phyloP scores from a whole-genome alignment of 2,113 vertebrate genomes.

The Rattus norvegicus region GRCr8 NC_086024.1:104495501-104496000 shows the following conservation, averaged over 20 bases:
- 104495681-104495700: not conserved
- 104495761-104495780: slow-evolving; percentile 53
- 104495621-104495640: not conserved
- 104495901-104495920: not conserved
- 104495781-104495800: slow-evolving; percentile 28
- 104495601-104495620: not conserved
- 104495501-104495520: not conserved
- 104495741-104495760: slow-evolving; percentile 40
- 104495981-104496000: not conserved
- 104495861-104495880: not conserved
- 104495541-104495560: not conserved
- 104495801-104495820: slow-evolving; percentile 16
- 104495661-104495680: slow-evolving; percentile 36
- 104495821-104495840: not conserved
- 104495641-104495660: not conserved
- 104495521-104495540: not conserved
- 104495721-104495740: not conserved
- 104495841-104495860: not conserved
- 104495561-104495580: not conserved
- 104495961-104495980: not conserved
- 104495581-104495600: rapidly evolving
- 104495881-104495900: not conserved
- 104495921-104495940: not conserved
- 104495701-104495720: not conserved
- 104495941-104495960: not conserved